Percentiles rank a stretch among this genome's conserved stretches.
phyloP scores from a whole-genome alignment of 2,797 vertebrate species.

The Knipowitschia caucasica region DNA sequence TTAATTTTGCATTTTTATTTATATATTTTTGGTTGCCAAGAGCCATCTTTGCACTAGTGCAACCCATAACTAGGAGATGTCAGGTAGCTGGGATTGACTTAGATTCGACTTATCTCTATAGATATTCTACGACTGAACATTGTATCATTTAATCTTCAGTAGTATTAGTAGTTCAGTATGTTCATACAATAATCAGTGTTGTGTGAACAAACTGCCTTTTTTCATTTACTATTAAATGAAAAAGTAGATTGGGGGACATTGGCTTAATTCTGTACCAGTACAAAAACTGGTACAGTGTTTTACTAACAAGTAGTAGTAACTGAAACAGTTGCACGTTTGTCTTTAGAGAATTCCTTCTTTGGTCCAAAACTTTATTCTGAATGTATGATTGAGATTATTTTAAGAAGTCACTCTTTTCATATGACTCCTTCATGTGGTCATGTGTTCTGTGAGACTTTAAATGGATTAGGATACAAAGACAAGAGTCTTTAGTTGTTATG shows the following conservation, averaged over 20 bases:
- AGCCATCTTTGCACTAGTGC: no score
- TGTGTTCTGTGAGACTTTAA: slow-evolving; percentile 64
- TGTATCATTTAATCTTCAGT: no score
- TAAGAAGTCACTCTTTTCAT: slow-evolving; percentile 58
- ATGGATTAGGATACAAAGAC: slow-evolving; percentile 55
- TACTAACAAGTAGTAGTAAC: no score
- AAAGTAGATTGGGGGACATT: no score
- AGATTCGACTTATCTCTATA: slow-evolving; percentile 7
- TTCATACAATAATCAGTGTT: no score
- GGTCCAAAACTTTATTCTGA: not conserved
- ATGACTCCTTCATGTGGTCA: slow-evolving; percentile 62
- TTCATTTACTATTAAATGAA: no score
- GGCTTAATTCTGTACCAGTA: no score
- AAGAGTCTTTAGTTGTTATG: slow-evolving; percentile 25
- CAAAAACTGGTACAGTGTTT: no score
- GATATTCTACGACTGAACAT: not conserved
- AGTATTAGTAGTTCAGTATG: no score
- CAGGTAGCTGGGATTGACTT: no score
- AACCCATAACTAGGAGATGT: not conserved
- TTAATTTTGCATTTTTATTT: not conserved
- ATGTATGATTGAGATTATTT: slow-evolving; percentile 36
- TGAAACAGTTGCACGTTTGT: not conserved
- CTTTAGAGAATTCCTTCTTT: not conserved
- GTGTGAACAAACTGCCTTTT: no score
- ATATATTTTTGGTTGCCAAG: no score